Evolutionary conservation across 2,113 vertebrate species (phyloP), one percentile per base, ranked within the genome.

Genomic region (Amia ocellicauda): DNA sequence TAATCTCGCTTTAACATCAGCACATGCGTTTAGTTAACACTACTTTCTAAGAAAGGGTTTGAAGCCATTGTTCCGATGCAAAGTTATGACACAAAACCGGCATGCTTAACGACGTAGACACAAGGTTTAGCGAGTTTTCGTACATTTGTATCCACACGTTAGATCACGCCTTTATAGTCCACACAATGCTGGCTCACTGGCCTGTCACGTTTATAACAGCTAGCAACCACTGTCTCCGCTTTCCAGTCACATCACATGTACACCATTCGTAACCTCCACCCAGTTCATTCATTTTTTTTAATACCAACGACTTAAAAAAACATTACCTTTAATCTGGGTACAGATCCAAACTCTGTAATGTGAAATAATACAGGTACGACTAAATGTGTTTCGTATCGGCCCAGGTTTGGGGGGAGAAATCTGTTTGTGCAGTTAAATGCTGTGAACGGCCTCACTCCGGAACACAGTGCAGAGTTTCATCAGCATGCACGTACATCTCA

Each of bases 401-500:
- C 14, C 7, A 26, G 41, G 4, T 45, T 7, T 4, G 22, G 9
- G 40, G 20, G 27, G 27, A 26, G 4, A 36, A 40, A n/a, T 36
- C 14, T 7, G 5, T 58, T 19, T 7, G n/a, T 40, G 4, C n/a
- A 47, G 16, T 47, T 45, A 24, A 47, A 47, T 16, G 42, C 16
- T 27, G 58, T 26, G 23, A 60, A 28, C 22, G 40, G 58, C 58
- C 41, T 26, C 16, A 42, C 10, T 16, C 36, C n/a, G 14, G 17
- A 24, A 45, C n/a, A 41, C 58, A 60, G 22, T 45, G 22, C n/a
- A n/a, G n/a, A 60, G 23, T 45, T 60, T 60, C 58, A 47, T 60
- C 58, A 60, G 58, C 58, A 45, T 60, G 58, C 40, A 26, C 42
- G 58, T 13, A 47, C n/a, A n/a, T n/a, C n/a, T n/a, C n/a, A n/a